Conservation (phyloP, 2,113 vertebrate species). For the Psittacula cyanocephala region DNA sequence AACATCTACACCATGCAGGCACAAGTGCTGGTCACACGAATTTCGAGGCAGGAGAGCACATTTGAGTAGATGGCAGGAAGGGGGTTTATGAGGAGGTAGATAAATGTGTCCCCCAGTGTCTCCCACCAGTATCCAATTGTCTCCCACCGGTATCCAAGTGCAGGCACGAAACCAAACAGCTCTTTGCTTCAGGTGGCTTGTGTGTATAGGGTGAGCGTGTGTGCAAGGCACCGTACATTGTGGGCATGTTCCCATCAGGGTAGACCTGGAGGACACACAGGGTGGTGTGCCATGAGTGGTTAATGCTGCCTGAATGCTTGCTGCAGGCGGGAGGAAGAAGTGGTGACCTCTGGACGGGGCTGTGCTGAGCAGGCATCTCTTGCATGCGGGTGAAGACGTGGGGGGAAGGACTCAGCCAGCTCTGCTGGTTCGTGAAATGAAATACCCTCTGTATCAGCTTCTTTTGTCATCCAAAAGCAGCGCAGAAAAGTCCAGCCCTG, state of each 20-base stretch:
- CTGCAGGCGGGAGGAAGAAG: neutral
- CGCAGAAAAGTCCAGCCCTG: neutral
- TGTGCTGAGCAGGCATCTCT: slow-evolving; percentile 66
- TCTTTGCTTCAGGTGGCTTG: neutral
- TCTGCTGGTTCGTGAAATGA: slow-evolving; percentile 50
- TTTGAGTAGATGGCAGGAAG: neutral
- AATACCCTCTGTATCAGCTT: slow-evolving; percentile 58
- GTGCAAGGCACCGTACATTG: neutral
- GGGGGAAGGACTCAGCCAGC: neutral
- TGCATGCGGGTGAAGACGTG: neutral
- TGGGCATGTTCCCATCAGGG: fast-evolving
- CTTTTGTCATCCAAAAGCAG: slow-evolving; percentile 19
- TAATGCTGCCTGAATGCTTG: neutral
- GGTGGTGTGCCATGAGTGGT: neutral
- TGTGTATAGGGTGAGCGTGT: fast-evolving
- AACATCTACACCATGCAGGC: neutral
- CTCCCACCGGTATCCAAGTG: neutral
- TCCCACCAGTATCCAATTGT: neutral
- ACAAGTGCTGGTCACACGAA: neutral
- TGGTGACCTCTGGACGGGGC: slow-evolving; percentile 51
- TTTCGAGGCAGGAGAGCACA: neutral
- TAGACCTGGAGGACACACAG: neutral
- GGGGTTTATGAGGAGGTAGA: neutral
- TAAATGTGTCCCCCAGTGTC: neutral
- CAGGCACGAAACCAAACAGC: neutral